These are phyloP conservation scores for Orestias chungarensis DNA, from an alignment of 2,797 vertebrate species.

Conservation along the genomic window DNA sequence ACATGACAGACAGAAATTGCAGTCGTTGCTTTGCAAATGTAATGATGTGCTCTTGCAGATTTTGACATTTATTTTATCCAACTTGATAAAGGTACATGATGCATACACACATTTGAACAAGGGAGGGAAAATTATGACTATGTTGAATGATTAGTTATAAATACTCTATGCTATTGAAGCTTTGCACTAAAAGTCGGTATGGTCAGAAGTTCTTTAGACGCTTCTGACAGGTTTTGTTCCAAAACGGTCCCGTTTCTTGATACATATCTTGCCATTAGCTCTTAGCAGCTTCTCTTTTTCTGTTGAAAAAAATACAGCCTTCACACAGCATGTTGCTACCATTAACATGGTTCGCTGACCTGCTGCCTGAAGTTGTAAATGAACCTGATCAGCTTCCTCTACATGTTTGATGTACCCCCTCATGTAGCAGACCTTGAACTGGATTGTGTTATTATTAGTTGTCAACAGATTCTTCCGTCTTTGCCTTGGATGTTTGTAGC, in stretches of 20 bases:
- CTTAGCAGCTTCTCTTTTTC: neutral
- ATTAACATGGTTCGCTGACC: neutral
- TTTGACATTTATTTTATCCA: neutral
- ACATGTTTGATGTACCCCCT: neutral
- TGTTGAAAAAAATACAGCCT: neutral
- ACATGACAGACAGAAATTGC: constrained; percentile 35
- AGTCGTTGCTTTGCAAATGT: constrained; percentile 4
- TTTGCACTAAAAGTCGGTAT: neutral
- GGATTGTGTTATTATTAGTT: neutral
- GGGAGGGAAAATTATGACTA: neutral
- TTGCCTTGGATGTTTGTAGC: neutral
- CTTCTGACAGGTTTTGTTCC: neutral
- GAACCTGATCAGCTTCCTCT: neutral
- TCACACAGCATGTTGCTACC: neutral
- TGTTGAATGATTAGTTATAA: neutral
- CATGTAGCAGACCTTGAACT: neutral
- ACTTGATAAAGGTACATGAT: neutral
- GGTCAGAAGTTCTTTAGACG: neutral
- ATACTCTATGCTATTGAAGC: neutral
- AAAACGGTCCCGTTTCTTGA: neutral
- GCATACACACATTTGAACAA: neutral
- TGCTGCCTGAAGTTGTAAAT: neutral
- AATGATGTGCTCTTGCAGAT: neutral
- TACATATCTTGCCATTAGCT: neutral
- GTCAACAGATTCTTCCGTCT: neutral